These are phyloP conservation scores for Micrasema minimum DNA, from an alignment of 1,140 invertebrate genomes.

Conservation along the genomic window DNA sequence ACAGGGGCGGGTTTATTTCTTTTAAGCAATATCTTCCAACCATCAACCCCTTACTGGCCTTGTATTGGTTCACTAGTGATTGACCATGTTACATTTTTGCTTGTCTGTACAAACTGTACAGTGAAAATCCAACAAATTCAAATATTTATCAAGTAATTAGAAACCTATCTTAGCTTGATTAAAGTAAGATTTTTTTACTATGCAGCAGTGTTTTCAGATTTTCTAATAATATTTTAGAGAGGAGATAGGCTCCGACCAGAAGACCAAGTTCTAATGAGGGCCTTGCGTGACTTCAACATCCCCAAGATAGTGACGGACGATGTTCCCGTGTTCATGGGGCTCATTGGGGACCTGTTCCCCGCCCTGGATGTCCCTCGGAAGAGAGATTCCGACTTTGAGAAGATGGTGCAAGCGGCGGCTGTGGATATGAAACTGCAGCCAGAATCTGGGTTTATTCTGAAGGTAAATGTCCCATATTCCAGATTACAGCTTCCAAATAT, in stretches of 20 bases:
- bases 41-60: too few species aligned
- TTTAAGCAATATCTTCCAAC: too few species aligned
- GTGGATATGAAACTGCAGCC: constrained; percentile 88
- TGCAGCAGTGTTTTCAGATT: too few species aligned
- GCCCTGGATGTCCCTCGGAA: constrained; percentile 88
- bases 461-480: constrained; percentile 62
- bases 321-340: constrained; percentile 89
- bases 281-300: constrained; percentile 91
- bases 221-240: too few species aligned
- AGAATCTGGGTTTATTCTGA: constrained; percentile 89
- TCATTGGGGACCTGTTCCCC: constrained; percentile 91
- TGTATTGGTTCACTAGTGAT: too few species aligned
- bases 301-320: constrained; percentile 94
- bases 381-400: constrained; percentile 86
- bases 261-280: constrained; percentile 85
- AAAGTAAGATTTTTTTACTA: too few species aligned
- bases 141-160: too few species aligned
- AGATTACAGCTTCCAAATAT: background rate
- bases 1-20: too few species aligned
- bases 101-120: too few species aligned
- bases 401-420: constrained; percentile 78
- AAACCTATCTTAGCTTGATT: too few species aligned
- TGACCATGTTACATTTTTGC: too few species aligned
- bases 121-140: too few species aligned
- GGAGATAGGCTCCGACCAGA: constrained; percentile 76